Evolutionary conservation across 2,888 invertebrate genomes (phyloP), one percentile per base, ranked within the genome.

Genomic region (Tenthredo scrophulariae): DNA sequence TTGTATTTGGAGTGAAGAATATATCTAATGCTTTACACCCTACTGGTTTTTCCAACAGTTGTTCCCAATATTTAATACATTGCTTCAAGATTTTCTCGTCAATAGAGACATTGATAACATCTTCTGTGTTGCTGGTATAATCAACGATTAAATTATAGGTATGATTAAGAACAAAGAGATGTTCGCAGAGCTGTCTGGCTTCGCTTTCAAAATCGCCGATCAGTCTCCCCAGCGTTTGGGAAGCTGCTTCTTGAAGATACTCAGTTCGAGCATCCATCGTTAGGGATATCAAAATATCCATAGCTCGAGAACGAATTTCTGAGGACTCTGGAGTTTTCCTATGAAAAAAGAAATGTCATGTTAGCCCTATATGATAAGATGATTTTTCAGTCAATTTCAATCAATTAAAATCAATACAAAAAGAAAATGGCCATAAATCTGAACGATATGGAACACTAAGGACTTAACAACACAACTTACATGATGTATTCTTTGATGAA

Each of bases 51-150:
- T 98, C 98, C 33, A 98, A 93, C 87, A 98, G 96, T 90, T 96
- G 96, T 91, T 98, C 98, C 96, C 98, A 97, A 90, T 98, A 98
- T 89, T 96, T 97, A 33, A 98, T 94, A 94, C 97, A 95, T 87
- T 96, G 95, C 86, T 95, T 95, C 67, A 96, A 91, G 77, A 95
- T 95, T 87, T 95, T 95, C 88, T 96, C 96, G 89, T 96, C 95
- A 18, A 96, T 93, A 46, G 94, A 89, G 10, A 93, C 89, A 43
- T 92, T 92, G 15, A 91, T 90, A 0, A 90, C 85, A 70, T 92
- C 91, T 54, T 92, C 91, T 1, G 87, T 88, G 50, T 91, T 92
- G 40, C 93, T 94, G 0, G 96, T 95, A 88, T 95, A 96, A 90
- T 94, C 95, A 58, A 96, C 95, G 62, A 97, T 94, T 79, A 97